phyloP scores from a whole-genome alignment of 2,888 invertebrate genomes.

The Drosophila vallismaia region DNA sequence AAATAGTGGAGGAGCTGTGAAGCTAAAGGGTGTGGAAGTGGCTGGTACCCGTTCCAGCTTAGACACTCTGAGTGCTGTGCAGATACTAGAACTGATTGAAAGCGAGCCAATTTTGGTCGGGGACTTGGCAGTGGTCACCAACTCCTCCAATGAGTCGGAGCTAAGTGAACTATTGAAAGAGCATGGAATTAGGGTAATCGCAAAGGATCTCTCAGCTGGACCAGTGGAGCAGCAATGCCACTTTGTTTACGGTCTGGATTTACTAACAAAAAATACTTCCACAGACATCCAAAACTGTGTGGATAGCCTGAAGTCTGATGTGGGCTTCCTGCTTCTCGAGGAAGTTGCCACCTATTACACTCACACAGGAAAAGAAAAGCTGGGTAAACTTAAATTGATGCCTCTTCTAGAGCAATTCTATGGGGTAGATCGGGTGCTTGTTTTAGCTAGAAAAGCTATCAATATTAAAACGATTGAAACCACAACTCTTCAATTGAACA shows the following conservation, averaged over 20 bases:
- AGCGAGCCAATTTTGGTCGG: constrained; percentile 90
- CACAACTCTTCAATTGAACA: constrained; percentile 87
- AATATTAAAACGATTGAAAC: constrained; percentile 79
- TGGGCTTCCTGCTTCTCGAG: constrained; percentile 90
- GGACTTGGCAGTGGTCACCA: constrained; percentile 86
- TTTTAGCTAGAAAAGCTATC: constrained; percentile 86
- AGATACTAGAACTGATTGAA: constrained; percentile 87
- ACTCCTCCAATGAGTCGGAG: constrained; percentile 84
- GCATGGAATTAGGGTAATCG: constrained; percentile 86
- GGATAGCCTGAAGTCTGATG: constrained; percentile 87
- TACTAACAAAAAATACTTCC: constrained; percentile 84
- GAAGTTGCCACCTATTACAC: constrained; percentile 86
- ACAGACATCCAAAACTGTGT: constrained; percentile 86
- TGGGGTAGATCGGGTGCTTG: constrained; percentile 86
- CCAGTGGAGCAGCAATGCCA: constrained; percentile 89
- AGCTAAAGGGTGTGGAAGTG: constrained; percentile 90
- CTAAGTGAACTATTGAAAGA: constrained; percentile 86
- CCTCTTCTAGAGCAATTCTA: constrained; percentile 87
- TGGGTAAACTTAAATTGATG: constrained; percentile 84
- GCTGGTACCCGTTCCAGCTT: constrained; percentile 85
- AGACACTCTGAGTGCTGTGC: constrained; percentile 87
- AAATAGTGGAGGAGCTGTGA: constrained; percentile 88
- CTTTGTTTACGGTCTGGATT: constrained; percentile 88
- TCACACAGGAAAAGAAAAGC: constrained; percentile 79
- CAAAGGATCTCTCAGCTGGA: constrained; percentile 86